Evolutionary conservation across 1,140 invertebrate genomes (phyloP).

Genomic region (Ruditapes philippinarum): DNA sequence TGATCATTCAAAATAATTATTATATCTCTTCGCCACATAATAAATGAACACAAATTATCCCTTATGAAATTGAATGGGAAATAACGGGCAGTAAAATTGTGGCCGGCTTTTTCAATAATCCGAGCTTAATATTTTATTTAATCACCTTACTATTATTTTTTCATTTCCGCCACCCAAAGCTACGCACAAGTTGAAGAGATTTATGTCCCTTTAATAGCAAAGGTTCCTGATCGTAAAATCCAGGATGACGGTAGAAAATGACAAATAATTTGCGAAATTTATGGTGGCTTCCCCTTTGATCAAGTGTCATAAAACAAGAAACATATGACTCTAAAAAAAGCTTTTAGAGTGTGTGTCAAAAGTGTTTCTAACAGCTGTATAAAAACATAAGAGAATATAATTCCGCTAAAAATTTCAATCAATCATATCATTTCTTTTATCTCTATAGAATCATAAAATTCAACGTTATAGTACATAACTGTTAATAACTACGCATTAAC

Average conservation of each 20-base stretch:
- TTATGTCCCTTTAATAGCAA: conserved; percentile 23
- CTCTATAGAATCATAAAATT: no score
- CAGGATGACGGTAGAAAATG: conserved; percentile 1
- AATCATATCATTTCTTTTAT: no score
- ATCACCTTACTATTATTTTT: background rate
- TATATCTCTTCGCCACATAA: no score
- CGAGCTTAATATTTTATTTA: conserved; percentile 18
- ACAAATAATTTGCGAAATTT: conserved; percentile 32
- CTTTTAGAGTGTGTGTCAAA: background rate
- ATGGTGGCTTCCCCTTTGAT: background rate
- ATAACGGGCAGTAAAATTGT: background rate
- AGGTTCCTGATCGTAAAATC: background rate
- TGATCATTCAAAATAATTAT: no score
- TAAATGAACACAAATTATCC: no score
- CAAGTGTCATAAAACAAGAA: background rate
- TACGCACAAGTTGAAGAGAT: background rate
- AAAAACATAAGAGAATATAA: no score
- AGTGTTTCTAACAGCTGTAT: background rate
- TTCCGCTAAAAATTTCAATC: no score
- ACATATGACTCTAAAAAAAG: background rate
- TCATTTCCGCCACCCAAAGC: conserved; percentile 12
- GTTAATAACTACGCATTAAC: no score
- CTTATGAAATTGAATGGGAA: conserved; percentile 16
- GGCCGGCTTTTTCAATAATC: conserved; percentile 17
- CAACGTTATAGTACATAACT: no score